phyloP scores from a whole-genome alignment of 2,113 vertebrate genomes.

The Pituophis catenifer region DNA sequence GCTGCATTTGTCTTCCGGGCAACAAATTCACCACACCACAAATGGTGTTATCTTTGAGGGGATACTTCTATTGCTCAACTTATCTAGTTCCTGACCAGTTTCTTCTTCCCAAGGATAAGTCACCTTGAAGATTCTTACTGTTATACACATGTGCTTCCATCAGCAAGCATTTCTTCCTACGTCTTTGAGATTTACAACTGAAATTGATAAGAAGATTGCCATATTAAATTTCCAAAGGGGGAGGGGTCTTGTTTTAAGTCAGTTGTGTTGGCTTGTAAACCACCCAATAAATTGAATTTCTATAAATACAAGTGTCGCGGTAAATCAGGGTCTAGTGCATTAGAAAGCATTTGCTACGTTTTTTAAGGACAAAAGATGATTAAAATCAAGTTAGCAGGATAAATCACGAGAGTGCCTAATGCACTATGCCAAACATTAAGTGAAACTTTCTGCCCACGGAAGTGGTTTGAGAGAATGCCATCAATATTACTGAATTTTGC shows the following conservation, averaged over 20 bases:
- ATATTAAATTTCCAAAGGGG: constrained; percentile 13
- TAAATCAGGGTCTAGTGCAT: constrained; percentile 40
- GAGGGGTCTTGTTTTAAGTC: constrained; percentile 23
- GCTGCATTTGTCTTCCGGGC: not conserved
- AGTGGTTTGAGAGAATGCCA: constrained; percentile 12
- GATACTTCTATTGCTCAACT: not conserved
- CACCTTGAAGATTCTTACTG: not conserved
- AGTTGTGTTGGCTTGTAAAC: constrained; percentile 31
- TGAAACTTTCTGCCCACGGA: constrained; percentile 16
- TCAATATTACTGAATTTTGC: constrained; percentile 9
- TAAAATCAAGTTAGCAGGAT: constrained; percentile 44
- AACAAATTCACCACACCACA: not conserved
- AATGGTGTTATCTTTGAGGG: not conserved
- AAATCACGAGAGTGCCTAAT: constrained; percentile 31
- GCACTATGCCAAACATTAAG: constrained; percentile 33
- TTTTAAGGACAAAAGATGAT: constrained; percentile 45
- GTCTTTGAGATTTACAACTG: constrained; percentile 20
- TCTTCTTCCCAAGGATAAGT: not conserved
- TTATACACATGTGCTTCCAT: not conserved
- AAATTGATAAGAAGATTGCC: constrained; percentile 20
- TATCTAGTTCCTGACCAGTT: not conserved
- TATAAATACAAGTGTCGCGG: constrained; percentile 44
- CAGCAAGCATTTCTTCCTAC: not conserved
- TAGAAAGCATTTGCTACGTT: constrained; percentile 40
- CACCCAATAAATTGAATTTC: constrained; percentile 44